Percentiles rank a stretch among this genome's conserved stretches.
Evolutionary conservation across 2,888 invertebrate species (phyloP).

Genomic region (Platycnemis pennipes): DNA sequence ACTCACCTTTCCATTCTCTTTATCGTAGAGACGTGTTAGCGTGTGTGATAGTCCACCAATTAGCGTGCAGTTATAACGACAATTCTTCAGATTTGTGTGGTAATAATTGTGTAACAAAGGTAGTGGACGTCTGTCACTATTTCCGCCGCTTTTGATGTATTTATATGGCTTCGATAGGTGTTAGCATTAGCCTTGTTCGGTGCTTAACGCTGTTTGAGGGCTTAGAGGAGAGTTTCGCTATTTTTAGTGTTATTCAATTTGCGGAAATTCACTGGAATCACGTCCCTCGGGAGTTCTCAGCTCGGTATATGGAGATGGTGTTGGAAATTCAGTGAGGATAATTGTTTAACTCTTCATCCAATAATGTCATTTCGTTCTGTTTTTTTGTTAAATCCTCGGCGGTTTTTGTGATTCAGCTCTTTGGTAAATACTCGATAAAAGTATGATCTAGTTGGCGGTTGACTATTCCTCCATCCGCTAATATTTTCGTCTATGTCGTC

Average conservation of each 20-base stretch:
- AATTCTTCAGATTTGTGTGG: too few relatives aligned
- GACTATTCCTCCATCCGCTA: neutral
- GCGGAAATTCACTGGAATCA: neutral
- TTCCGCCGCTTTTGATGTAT: neutral
- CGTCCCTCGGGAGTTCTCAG: neutral
- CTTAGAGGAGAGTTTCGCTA: neutral
- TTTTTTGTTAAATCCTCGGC: neutral
- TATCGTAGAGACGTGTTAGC: too few relatives aligned
- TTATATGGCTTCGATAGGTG: constrained; percentile 20
- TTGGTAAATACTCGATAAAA: neutral
- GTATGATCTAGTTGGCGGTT: neutral
- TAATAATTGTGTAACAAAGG: neutral
- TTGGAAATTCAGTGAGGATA: too few relatives aligned
- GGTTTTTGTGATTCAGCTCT: too few relatives aligned
- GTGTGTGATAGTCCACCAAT: too few relatives aligned
- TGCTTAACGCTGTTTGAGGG: constrained; percentile 20
- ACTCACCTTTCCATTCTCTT: too few relatives aligned
- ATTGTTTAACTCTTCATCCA: neutral
- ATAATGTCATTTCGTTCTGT: neutral
- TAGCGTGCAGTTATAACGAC: too few relatives aligned
- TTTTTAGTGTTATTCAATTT: constrained; percentile 18
- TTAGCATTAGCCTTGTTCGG: neutral
- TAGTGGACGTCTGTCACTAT: neutral
- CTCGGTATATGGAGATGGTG: neutral
- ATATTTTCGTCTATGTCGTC: neutral